Conservation (phyloP, 2,113 vertebrate genomes). For the Loxodonta africana region DNA sequence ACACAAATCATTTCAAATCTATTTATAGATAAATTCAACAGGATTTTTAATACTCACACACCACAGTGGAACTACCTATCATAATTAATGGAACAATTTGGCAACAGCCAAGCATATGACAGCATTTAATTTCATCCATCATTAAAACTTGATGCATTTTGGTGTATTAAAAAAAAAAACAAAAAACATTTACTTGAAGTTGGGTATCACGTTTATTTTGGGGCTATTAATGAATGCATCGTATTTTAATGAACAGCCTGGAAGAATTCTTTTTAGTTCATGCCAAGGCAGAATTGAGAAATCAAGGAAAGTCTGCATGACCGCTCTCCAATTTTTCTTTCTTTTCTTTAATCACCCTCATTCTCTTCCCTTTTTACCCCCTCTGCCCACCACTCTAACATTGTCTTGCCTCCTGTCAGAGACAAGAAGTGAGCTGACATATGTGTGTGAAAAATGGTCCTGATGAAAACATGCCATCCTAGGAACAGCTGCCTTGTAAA, state of each 20-base stretch:
- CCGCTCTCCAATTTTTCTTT: not conserved
- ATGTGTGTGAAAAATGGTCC: not conserved
- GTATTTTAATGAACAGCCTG: not conserved
- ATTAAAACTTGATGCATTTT: conserved; percentile 2
- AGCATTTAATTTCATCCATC: conserved; percentile 18
- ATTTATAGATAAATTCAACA: not conserved
- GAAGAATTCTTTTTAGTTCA: not conserved
- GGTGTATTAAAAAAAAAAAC: not conserved
- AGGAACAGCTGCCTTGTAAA: not conserved
- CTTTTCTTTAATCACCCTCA: not conserved
- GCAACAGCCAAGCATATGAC: not conserved
- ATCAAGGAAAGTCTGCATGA: not conserved
- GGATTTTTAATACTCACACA: not conserved
- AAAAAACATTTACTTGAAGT: not conserved
- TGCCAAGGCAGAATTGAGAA: not conserved
- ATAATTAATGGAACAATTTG: conserved; percentile 28
- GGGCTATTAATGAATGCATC: not conserved
- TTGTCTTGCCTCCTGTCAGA: not conserved
- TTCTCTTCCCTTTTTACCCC: not conserved
- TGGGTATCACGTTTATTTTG: not conserved
- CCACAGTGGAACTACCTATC: not conserved
- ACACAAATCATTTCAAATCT: not conserved
- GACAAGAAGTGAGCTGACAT: not conserved
- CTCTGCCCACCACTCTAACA: not conserved
- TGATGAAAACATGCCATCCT: not conserved